Evolutionary conservation across 2,797 vertebrate genomes (phyloP).

Genomic region (Leptodactylus fallax): DNA sequence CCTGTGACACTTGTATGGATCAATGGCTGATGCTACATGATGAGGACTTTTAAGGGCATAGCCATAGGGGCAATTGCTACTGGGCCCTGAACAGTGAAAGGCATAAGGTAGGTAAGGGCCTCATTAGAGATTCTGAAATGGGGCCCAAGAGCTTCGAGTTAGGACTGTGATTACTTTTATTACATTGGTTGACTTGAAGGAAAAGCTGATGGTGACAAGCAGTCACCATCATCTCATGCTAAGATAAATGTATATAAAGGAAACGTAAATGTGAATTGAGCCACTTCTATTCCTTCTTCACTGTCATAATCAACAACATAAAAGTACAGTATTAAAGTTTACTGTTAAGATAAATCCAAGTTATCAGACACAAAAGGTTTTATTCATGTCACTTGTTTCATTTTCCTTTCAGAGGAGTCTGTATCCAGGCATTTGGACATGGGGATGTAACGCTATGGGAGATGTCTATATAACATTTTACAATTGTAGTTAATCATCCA

Average conservation of each 20-base stretch:
- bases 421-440: neutral
- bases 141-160: too few relatives aligned
- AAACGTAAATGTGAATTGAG: neutral
- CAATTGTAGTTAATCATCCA: constrained; percentile 26
- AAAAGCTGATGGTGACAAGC: neutral
- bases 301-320: neutral
- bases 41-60: too few relatives aligned
- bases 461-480: neutral
- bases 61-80: too few relatives aligned
- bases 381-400: neutral
- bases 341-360: neutral
- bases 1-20: too few relatives aligned
- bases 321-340: neutral
- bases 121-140: too few relatives aligned
- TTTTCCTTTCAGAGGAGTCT: neutral
- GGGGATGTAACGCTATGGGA: neutral
- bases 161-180: neutral
- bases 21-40: too few relatives aligned
- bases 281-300: neutral
- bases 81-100: too few relatives aligned
- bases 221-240: neutral
- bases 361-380: neutral
- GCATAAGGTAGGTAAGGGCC: too few relatives aligned
- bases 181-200: neutral
- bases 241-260: neutral